Evolutionary conservation across 2,797 vertebrate species (phyloP).

Genomic region (Emydoidea blandingii): DNA sequence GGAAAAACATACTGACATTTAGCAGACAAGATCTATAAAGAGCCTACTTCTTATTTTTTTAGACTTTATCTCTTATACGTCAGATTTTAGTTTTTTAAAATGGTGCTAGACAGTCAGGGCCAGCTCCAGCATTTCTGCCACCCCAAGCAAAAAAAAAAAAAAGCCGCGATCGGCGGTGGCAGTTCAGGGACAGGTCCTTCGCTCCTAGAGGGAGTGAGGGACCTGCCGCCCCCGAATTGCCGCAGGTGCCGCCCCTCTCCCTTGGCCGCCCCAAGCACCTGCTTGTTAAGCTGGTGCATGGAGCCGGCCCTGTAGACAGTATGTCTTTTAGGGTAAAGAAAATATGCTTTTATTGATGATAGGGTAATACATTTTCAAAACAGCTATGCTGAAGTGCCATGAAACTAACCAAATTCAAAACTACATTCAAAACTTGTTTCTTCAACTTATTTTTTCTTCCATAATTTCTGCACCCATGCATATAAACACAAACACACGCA

Average conservation of each 20-base stretch:
- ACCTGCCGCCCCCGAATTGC: too few species aligned
- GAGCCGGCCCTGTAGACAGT: background rate
- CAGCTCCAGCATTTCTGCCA: too few species aligned
- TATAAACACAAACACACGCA: background rate
- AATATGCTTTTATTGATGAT: background rate
- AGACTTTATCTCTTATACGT: background rate
- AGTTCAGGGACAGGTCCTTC: too few species aligned
- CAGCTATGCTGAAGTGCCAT: background rate
- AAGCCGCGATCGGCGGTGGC: too few species aligned
- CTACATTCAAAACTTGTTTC: background rate
- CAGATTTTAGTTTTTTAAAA: background rate
- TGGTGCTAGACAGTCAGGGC: background rate
- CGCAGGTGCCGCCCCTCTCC: too few species aligned
- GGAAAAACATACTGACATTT: background rate
- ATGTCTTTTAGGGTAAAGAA: background rate
- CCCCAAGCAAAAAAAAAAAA: too few species aligned
- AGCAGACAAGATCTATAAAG: background rate
- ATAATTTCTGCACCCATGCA: background rate
- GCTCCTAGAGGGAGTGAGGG: too few species aligned
- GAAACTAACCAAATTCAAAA: background rate
- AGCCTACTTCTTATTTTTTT: background rate
- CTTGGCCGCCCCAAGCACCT: too few species aligned
- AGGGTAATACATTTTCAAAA: background rate
- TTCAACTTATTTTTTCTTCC: background rate
- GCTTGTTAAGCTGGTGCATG: too few species aligned